These are phyloP conservation scores for Sminthopsis crassicaudata DNA, from an alignment of 2,113 vertebrate genomes.

Conservation along the genomic window DNA sequence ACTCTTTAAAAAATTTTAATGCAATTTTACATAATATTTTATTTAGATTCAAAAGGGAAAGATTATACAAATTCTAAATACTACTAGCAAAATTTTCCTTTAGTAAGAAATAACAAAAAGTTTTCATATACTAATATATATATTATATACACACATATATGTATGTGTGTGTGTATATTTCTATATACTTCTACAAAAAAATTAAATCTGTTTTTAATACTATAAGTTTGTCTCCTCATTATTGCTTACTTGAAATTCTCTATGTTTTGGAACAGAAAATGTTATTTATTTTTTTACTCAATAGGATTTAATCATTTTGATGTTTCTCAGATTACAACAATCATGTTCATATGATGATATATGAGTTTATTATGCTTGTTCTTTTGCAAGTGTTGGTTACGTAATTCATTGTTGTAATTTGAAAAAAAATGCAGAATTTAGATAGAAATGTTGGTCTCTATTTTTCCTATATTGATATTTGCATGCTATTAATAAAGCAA, in stretches of 20 bases:
- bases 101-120: not conserved
- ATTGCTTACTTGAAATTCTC: not conserved
- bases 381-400: not conserved
- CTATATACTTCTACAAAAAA: not conserved
- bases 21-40: not conserved
- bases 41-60: not conserved
- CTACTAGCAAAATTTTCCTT: not conserved
- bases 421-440: not conserved
- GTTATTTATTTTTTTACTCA: not conserved
- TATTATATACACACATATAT: no score
- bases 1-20: not conserved
- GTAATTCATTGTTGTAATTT: not conserved
- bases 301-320: not conserved
- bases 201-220: not conserved
- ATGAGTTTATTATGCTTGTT: not conserved
- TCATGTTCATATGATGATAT: not conserved
- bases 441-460: not conserved
- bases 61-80: not conserved
- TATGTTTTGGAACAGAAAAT: not conserved
- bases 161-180: no score
- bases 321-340: not conserved
- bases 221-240: not conserved
- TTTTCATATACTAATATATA: not conserved
- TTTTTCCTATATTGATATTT: not conserved
- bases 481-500: not conserved